These are phyloP conservation scores for Ceratothoa steindachneri DNA, from an alignment of 2,888 invertebrate genomes.

Conservation along the genomic window DNA sequence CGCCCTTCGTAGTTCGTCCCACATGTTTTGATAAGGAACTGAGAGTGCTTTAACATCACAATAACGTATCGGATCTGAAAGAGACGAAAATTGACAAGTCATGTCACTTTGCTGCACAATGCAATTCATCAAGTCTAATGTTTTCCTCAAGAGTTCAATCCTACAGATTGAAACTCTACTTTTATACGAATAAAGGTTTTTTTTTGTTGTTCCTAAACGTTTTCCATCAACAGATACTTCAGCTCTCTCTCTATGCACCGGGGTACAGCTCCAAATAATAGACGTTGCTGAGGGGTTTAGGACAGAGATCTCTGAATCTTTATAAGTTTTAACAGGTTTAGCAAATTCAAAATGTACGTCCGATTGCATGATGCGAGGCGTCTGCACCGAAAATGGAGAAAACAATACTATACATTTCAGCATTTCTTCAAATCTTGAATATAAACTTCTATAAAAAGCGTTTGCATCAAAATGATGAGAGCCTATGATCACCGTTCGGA, in stretches of 20 bases:
- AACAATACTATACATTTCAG: not conserved
- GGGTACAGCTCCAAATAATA: not conserved
- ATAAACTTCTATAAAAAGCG: not conserved
- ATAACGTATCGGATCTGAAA: not conserved
- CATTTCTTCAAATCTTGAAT: not conserved
- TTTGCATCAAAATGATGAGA: not conserved
- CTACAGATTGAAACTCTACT: constrained; percentile 11
- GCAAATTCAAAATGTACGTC: not conserved
- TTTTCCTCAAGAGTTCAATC: not conserved
- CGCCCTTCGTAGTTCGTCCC: not conserved
- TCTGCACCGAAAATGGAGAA: not conserved
- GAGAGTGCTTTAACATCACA: not conserved
- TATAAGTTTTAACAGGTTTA: not conserved
- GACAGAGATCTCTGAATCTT: not conserved
- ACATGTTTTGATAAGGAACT: not conserved
- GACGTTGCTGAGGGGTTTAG: not conserved
- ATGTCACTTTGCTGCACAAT: not conserved
- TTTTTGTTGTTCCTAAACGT: not conserved
- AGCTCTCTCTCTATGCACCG: not conserved
- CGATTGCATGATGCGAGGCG: not conserved
- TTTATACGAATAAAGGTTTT: not conserved
- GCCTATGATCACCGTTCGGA: constrained; percentile 68
- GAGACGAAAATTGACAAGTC: not conserved
- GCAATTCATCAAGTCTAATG: not conserved
- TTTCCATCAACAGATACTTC: not conserved